A percentile compares a stretch with the other conserved stretches of the same genome.
These are phyloP conservation scores for Australoheros scitulus DNA, from an alignment of 2,113 vertebrate species.

Conservation along the genomic window DNA sequence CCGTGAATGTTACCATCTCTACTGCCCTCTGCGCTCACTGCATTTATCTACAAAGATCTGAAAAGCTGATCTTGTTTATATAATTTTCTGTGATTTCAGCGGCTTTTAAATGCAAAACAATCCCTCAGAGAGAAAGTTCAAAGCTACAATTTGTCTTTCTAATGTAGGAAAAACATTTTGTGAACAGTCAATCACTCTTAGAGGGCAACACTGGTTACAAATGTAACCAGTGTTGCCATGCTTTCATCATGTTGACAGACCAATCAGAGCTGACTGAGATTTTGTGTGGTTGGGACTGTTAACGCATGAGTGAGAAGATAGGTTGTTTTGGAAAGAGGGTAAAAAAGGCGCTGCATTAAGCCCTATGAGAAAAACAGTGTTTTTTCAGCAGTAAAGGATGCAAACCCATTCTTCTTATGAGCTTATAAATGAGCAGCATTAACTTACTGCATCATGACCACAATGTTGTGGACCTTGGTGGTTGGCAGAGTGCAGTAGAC, in stretches of 20 bases:
- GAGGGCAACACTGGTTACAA: too few species aligned
- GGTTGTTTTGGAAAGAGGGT: neutral
- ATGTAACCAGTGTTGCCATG: too few species aligned
- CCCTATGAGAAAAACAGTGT: too few species aligned
- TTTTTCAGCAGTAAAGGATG: neutral
- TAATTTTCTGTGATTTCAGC: fast-evolving
- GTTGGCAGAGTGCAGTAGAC: conserved; percentile 76
- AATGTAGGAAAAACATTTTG: too few species aligned
- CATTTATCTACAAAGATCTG: neutral
- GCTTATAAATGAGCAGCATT: neutral
- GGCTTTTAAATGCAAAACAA: too few species aligned
- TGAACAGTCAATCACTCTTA: too few species aligned
- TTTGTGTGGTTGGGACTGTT: fast-evolving
- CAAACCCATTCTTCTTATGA: neutral
- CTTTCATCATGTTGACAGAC: neutral
- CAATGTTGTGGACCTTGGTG: conserved; percentile 78
- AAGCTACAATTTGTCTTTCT: neutral
- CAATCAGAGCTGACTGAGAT: neutral
- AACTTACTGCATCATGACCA: conserved; percentile 79
- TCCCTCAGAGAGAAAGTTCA: too few species aligned
- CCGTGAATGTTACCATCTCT: neutral
- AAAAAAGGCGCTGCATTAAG: neutral
- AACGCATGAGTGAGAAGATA: neutral
- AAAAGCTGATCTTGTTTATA: neutral
- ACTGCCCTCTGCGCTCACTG: neutral